A percentile compares a stretch with the other conserved stretches of the same genome.
Evolutionary conservation across 2,797 vertebrate species (phyloP).

Genomic region (Mormyrus hasselquistii): DNA sequence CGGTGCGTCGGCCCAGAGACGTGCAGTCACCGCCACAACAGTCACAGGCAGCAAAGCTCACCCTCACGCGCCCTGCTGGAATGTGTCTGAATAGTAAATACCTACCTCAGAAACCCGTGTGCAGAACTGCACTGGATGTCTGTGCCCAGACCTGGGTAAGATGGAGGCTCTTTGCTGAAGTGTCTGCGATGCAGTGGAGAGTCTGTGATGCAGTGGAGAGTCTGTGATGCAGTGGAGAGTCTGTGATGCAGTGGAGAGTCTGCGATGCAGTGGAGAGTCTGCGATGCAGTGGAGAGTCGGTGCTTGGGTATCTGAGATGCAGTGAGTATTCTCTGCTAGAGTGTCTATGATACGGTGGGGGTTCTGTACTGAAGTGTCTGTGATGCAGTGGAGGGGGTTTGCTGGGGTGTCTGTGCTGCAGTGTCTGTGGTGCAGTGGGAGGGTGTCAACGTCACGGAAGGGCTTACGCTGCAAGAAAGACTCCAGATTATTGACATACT

Average conservation of each 20-base stretch:
- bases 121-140: background rate
- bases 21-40: no score
- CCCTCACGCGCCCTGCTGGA: background rate
- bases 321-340: background rate
- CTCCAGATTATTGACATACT: conserved; percentile 65
- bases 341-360: background rate
- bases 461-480: conserved; percentile 74
- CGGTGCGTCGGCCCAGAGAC: no score
- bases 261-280: background rate
- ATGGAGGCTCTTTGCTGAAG: background rate
- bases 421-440: background rate
- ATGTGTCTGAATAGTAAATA: background rate
- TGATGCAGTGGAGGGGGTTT: background rate
- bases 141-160: background rate
- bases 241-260: background rate
- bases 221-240: background rate
- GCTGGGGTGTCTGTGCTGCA: background rate
- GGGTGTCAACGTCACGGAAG: background rate
- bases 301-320: background rate
- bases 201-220: background rate
- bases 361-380: background rate
- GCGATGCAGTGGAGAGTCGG: background rate
- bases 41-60: background rate
- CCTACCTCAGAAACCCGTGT: background rate
- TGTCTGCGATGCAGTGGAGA: background rate